Evolutionary conservation across 2,113 vertebrate species (phyloP).

Genomic region (Ceyx margarethae): DNA sequence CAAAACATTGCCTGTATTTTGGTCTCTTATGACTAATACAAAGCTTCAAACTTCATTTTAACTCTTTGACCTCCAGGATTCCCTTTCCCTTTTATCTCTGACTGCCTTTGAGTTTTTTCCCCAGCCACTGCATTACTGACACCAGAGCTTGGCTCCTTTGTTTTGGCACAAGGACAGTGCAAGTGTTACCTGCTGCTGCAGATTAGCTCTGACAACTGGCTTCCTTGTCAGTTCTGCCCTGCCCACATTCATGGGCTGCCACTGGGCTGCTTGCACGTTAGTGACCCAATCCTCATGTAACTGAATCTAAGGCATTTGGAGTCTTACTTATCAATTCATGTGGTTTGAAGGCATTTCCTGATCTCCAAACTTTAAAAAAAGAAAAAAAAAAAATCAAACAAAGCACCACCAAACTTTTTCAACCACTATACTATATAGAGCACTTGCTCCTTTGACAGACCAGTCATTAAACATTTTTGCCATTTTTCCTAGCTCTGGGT

Average conservation of each 20-base stretch:
- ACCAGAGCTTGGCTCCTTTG: neutral
- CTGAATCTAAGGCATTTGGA: neutral
- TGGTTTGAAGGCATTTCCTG: neutral
- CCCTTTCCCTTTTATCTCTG: neutral
- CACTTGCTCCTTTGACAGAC: neutral
- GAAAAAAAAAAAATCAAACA: too few species aligned
- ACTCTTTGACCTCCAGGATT: neutral
- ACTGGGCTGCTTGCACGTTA: neutral
- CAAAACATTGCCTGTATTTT: conserved; percentile 7
- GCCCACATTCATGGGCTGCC: neutral
- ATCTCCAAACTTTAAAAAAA: neutral
- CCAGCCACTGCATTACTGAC: neutral
- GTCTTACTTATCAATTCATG: neutral
- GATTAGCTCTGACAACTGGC: neutral
- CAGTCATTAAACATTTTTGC: neutral
- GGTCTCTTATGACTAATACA: neutral
- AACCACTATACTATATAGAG: neutral
- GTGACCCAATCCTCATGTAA: neutral
- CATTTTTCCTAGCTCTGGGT: neutral
- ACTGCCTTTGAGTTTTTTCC: neutral
- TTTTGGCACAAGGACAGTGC: neutral
- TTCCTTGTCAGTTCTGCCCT: neutral
- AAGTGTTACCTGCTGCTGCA: neutral
- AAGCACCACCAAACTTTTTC: neutral
- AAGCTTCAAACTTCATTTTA: neutral